A percentile compares a stretch with the other conserved stretches of the same genome.
Conservation (phyloP, 2,797 vertebrate genomes). For the Chrosomus eos region DNA sequence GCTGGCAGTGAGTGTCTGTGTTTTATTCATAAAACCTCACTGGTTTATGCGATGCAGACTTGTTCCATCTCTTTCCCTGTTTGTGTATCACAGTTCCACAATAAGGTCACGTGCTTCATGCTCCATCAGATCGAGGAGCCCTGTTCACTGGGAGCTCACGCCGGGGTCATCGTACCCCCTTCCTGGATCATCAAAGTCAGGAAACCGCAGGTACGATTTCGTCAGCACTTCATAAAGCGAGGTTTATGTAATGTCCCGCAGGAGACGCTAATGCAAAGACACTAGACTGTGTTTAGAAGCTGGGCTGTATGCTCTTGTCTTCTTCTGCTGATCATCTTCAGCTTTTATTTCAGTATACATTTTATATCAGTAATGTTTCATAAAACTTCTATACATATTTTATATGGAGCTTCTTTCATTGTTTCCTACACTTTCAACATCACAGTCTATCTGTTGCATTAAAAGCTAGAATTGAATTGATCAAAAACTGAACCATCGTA, state of each 20-base stretch:
- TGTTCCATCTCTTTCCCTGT: neutral
- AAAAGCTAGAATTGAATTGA: conserved; percentile 51
- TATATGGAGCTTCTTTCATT: conserved; percentile 36
- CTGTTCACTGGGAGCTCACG: conserved; percentile 95
- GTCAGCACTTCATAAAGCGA: conserved; percentile 46
- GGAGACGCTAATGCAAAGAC: conserved; percentile 14
- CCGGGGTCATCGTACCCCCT: conserved; percentile 95
- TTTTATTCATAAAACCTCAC: neutral
- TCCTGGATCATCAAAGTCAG: conserved; percentile 99
- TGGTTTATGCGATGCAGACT: neutral
- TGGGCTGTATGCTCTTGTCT: conserved; percentile 39
- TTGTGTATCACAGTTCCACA: conserved; percentile 87
- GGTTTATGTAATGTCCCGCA: conserved; percentile 37
- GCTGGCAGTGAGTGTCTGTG: conserved; percentile 88
- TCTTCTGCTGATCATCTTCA: neutral
- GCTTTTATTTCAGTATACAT: conserved; percentile 54
- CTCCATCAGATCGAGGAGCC: conserved; percentile 99
- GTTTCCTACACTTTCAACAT: conserved; percentile 30
- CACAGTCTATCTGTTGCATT: conserved; percentile 52
- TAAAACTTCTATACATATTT: conserved; percentile 39
- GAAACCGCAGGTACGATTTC: conserved; percentile 90
- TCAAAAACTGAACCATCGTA: conserved; percentile 49
- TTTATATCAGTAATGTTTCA: conserved; percentile 48
- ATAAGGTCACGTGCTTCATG: conserved; percentile 99
- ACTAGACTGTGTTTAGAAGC: conserved; percentile 29